Evolutionary conservation across 23 tunicate genomes (phyloP).

Genomic region (Trididemnum clinides): DNA sequence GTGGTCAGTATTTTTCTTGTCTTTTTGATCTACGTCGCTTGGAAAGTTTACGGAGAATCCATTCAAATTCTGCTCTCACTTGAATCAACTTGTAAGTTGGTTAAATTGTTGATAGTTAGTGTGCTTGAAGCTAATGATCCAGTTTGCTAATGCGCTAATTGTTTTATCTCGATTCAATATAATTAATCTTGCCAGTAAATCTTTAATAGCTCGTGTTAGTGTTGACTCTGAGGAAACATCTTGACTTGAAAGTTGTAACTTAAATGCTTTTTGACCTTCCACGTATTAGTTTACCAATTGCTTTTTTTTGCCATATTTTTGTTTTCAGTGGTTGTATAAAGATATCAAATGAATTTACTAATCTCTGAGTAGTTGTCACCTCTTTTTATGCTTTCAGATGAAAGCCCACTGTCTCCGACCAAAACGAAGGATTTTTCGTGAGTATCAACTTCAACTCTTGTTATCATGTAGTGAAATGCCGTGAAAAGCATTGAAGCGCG

Average conservation of each 20-base stretch:
- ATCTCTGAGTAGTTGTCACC: background rate
- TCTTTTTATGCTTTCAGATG: background rate
- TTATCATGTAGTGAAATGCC: too few species aligned
- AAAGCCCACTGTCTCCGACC: constrained; percentile 3
- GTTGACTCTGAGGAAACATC: too few species aligned
- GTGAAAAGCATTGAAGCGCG: too few species aligned
- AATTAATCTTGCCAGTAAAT: too few species aligned
- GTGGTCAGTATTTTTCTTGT: constrained; percentile 34
- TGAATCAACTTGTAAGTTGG: constrained; percentile 12
- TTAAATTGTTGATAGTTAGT: background rate
- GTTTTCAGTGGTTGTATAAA: background rate
- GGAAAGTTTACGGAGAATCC: constrained; percentile 65
- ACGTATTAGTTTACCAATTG: too few species aligned
- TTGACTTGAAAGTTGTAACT: too few species aligned
- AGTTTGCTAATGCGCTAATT: too few species aligned
- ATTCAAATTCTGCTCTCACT: constrained; percentile 32
- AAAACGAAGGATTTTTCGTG: background rate
- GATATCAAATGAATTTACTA: background rate
- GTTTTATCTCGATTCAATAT: too few species aligned
- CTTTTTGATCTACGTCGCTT: constrained; percentile 50
- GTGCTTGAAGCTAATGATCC: too few species aligned
- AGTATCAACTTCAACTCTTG: too few species aligned
- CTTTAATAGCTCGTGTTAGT: too few species aligned
- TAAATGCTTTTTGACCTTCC: too few species aligned
- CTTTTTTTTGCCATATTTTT: background rate